Percentiles rank a stretch among this genome's conserved stretches.
Evolutionary conservation across 2,888 invertebrate species (phyloP).

Genomic region (Phrixothrix hirtus): DNA sequence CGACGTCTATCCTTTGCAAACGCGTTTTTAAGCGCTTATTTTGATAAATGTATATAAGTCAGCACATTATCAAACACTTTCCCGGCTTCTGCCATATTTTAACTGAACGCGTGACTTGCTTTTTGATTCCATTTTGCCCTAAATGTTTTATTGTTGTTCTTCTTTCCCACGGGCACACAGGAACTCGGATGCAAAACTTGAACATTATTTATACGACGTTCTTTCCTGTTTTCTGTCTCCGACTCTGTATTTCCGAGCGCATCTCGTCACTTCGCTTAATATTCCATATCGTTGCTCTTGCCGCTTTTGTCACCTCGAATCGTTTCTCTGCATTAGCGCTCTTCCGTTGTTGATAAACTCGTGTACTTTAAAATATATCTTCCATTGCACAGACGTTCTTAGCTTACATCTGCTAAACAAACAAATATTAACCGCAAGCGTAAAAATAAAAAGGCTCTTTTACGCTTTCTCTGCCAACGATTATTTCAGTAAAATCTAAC

Average conservation of each 20-base stretch:
- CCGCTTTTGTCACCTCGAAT: conserved; percentile 44
- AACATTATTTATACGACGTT: conserved; percentile 38
- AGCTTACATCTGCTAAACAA: conserved; percentile 22
- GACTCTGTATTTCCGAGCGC: conserved; percentile 35
- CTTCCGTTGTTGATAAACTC: conserved; percentile 39
- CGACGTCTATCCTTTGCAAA: conserved; percentile 29
- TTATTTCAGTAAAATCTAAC: conserved; percentile 6
- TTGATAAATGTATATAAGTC: conserved; percentile 48
- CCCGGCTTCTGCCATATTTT: conserved; percentile 43
- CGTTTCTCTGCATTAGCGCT: conserved; percentile 41
- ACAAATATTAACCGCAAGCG: conserved; percentile 22
- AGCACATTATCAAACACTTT: conserved; percentile 51
- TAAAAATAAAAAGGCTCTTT: no score
- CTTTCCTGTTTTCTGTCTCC: conserved; percentile 36
- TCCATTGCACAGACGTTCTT: conserved; percentile 24
- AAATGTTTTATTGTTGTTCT: conserved; percentile 39
- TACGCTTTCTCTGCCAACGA: no score
- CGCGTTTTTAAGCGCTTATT: conserved; percentile 38
- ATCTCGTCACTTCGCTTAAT: conserved; percentile 42
- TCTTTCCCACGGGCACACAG: conserved; percentile 30
- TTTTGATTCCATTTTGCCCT: conserved; percentile 40
- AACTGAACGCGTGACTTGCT: conserved; percentile 44
- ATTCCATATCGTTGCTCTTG: conserved; percentile 43
- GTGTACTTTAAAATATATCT: conserved; percentile 28
- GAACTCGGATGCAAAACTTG: conserved; percentile 41